phyloP scores from a whole-genome alignment of 2,797 vertebrate genomes.

The Chaetodon trifasciatus region DNA sequence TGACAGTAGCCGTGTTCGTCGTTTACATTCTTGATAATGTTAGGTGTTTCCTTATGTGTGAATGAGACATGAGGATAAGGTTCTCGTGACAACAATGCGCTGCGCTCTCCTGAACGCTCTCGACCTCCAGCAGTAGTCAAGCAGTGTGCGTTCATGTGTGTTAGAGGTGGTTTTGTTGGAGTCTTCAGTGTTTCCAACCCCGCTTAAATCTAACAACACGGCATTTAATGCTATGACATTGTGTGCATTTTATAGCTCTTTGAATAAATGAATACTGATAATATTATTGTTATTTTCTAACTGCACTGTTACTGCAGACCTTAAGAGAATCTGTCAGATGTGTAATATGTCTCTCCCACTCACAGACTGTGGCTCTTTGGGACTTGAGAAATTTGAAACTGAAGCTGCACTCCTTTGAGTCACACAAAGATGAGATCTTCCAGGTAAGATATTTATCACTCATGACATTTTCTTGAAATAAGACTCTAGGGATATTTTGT shows the following conservation, averaged over 20 bases:
- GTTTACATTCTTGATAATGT: too few relatives aligned
- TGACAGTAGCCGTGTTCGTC: too few relatives aligned
- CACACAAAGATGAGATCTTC: conserved; percentile 96
- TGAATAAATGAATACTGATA: conserved; percentile 3
- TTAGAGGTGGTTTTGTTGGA: too few relatives aligned
- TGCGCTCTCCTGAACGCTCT: too few relatives aligned
- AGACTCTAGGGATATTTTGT: not conserved
- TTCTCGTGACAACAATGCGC: too few relatives aligned
- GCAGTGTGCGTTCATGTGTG: too few relatives aligned
- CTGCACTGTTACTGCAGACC: not conserved
- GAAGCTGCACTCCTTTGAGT: conserved; percentile 94
- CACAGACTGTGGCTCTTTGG: conserved; percentile 93
- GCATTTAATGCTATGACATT: not conserved
- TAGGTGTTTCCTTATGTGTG: too few relatives aligned
- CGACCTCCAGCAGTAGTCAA: too few relatives aligned
- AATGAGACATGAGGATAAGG: too few relatives aligned
- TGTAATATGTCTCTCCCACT: conserved; percentile 1
- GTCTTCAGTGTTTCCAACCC: too few relatives aligned
- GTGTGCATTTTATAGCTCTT: not conserved
- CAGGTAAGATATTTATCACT: conserved; percentile 83
- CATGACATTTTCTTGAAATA: not conserved
- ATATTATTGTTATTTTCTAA: conserved; percentile 10
- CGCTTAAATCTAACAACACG: not conserved
- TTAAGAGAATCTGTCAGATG: not conserved
- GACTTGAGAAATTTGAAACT: conserved; percentile 93